Conservation (phyloP, 2,113 vertebrate species). For the Leptobrachium ailaonicum region DNA sequence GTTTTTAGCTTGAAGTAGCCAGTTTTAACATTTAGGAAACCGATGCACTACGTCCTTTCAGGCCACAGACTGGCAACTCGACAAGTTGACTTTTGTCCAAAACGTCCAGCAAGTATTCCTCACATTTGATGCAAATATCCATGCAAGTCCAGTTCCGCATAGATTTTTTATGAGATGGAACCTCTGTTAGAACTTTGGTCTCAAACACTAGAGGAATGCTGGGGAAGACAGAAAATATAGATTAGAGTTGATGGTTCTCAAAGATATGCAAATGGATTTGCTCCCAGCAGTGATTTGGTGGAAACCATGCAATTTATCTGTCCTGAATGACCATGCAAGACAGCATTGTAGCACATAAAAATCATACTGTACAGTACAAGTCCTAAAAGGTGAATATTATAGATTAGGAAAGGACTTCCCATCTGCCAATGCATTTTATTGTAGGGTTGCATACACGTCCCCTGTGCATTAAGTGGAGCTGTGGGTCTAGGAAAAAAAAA, state of each 20-base stretch:
- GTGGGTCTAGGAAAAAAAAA: too few relatives aligned
- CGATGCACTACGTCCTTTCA: slow-evolving; percentile 49
- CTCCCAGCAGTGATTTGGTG: too few relatives aligned
- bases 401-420: too few relatives aligned
- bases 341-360: too few relatives aligned
- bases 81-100: slow-evolving; percentile 50
- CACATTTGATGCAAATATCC: slow-evolving; percentile 56
- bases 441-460: too few relatives aligned
- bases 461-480: too few relatives aligned
- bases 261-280: too few relatives aligned
- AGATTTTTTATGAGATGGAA: slow-evolving; percentile 44
- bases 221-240: background rate
- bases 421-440: too few relatives aligned
- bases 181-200: slow-evolving; percentile 43
- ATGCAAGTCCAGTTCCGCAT: slow-evolving; percentile 55
- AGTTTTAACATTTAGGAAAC: background rate
- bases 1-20: background rate
- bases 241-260: background rate
- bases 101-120: slow-evolving; percentile 54
- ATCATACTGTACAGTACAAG: too few relatives aligned
- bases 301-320: too few relatives aligned
- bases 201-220: slow-evolving; percentile 55
- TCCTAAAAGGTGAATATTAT: too few relatives aligned
- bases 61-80: slow-evolving; percentile 47
- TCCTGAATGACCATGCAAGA: too few relatives aligned